Evolutionary conservation across 2,888 invertebrate genomes (phyloP), one percentile per base, ranked within the genome.

Genomic region (Thymelicus sylvestris): DNA sequence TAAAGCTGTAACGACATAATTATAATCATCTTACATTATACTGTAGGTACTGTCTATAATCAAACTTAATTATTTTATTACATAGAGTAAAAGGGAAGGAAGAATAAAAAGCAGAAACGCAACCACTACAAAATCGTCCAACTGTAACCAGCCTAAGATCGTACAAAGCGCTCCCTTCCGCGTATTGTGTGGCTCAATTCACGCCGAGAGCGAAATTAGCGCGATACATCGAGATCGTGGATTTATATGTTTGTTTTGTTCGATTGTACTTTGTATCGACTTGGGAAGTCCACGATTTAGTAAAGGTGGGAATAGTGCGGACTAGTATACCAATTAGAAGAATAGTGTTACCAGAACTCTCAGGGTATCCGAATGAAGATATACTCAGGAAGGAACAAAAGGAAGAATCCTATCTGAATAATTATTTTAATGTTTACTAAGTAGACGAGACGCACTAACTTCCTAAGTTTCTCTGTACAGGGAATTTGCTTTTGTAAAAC

Each of bases 131-230:
- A 31, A 41, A 47, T 57, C 24, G 47, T 31, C 19, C 44, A 47
- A 44, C n/a, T 65, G 57, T 19, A 60, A 31, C 7, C 31, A 31
- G 31, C 60, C 65, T 70, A 52, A 70, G 52, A 48, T 65, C 24
- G 65, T 61, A 70, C 70, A 70, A 61, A 66, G 60, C 70, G 70
- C 70, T 70, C 70, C 70, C 90, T 90, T 92, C 92, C 92, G 91
- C 86, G 87, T 86, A 91, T 92, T 91, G 91, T 91, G 91, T 89
- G 74, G 72, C 72, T 65, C 70, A 72, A 80, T 75, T 81, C 78
- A 78, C 81, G 89, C 90, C 89, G 84, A 81, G 85, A 88, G 89
- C 86, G 74, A 84, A 86, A 86, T 85, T 83, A 85, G 82, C 81
- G 76, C 82, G 77, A 79, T 79, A 81, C 80, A 66, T 77, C 75